A percentile compares a stretch with the other conserved stretches of the same genome.
phyloP scores from a whole-genome alignment of 2,113 vertebrate species.

The Chascanopsetta lugubris region DNA sequence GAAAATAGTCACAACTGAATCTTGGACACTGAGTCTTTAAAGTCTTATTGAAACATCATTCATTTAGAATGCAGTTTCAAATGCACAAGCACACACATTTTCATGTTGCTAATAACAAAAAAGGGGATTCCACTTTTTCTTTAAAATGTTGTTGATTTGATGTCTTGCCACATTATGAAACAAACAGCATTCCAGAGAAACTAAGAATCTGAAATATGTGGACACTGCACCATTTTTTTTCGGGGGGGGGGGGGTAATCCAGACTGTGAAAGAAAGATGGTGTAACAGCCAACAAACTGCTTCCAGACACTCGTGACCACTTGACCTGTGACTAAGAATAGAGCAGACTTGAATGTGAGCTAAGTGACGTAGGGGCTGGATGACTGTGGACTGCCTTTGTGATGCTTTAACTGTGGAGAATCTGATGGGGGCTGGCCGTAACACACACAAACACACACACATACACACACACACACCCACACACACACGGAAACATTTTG shows the following conservation, averaged over 20 bases:
- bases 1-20: too few relatives aligned
- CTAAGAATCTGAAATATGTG: not conserved
- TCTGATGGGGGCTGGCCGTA: constrained; percentile 2
- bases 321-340: constrained; percentile 42
- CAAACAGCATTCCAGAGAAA: not conserved
- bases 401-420: constrained; percentile 23
- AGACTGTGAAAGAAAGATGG: not conserved
- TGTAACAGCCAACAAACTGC: not conserved
- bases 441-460: too few relatives aligned
- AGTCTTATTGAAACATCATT: too few relatives aligned
- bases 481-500: constrained; percentile 21
- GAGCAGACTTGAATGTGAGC: constrained; percentile 17
- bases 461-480: too few relatives aligned
- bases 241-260: not conserved
- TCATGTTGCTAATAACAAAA: not conserved
- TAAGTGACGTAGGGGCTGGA: not conserved
- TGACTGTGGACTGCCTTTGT: not conserved
- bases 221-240: not conserved
- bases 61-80: too few relatives aligned
- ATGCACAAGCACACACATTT: not conserved
- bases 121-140: not conserved
- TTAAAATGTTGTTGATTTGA: not conserved
- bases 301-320: constrained; percentile 2
- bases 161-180: not conserved
- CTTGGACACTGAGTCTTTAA: too few relatives aligned